Evolutionary conservation across 2,888 invertebrate genomes (phyloP).

Genomic region (Trachelus iudaicus): DNA sequence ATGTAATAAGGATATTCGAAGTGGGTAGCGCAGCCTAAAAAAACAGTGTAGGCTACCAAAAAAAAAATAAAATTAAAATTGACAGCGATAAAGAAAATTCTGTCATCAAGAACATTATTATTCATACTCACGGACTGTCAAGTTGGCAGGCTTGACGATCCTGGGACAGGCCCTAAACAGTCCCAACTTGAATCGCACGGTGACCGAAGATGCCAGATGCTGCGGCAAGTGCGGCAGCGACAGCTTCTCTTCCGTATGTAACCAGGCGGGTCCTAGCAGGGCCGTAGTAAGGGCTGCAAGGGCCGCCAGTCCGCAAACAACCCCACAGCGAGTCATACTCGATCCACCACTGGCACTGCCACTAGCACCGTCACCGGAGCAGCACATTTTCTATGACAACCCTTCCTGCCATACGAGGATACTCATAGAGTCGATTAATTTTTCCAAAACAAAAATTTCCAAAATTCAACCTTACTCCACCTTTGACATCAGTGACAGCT

Average conservation of each 20-base stretch:
- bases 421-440: too few relatives aligned
- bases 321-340: conserved; percentile 59
- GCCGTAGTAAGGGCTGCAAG: conserved; percentile 59
- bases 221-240: conserved; percentile 46
- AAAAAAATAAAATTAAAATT: too few relatives aligned
- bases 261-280: conserved; percentile 61
- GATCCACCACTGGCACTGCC: conserved; percentile 41
- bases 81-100: too few relatives aligned
- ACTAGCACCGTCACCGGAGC: conserved; percentile 47
- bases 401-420: background rate
- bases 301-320: conserved; percentile 61
- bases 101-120: too few relatives aligned
- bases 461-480: too few relatives aligned
- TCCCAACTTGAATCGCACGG: conserved; percentile 59
- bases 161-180: conserved; percentile 59
- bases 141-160: conserved; percentile 57
- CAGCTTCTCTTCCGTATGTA: conserved; percentile 60
- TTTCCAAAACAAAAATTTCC: too few relatives aligned
- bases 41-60: too few relatives aligned
- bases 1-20: too few relatives aligned
- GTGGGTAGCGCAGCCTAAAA: too few relatives aligned
- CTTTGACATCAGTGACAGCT: too few relatives aligned
- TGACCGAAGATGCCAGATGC: conserved; percentile 48
- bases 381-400: conserved; percentile 49
- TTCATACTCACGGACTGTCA: conserved; percentile 56